phyloP scores from a whole-genome alignment of 2,113 vertebrate genomes.

The Aspiorhynchus laticeps region DNA sequence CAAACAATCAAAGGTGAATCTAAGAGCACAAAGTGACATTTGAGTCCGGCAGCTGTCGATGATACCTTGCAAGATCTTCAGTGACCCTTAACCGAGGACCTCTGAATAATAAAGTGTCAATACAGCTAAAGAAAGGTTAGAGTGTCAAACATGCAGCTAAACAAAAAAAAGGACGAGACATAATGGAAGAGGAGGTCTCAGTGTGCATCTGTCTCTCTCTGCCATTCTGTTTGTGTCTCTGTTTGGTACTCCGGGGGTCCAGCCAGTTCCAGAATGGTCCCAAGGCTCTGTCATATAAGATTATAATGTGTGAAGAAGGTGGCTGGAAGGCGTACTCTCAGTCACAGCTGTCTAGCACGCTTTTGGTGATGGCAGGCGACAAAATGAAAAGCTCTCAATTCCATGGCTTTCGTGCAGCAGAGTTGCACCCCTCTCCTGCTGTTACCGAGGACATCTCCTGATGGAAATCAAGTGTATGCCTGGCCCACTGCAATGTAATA shows the following conservation, averaged over 20 bases:
- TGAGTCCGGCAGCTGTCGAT: constrained; percentile 6
- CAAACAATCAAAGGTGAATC: constrained; percentile 4
- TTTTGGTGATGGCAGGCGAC: constrained; percentile 24
- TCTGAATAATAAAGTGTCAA: constrained; percentile 13
- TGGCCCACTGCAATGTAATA: constrained; percentile 28
- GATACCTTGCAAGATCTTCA: constrained; percentile 10
- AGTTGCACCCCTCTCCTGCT: background rate
- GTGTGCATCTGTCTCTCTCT: background rate
- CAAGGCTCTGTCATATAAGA: constrained; percentile 46
- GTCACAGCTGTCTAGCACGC: constrained; percentile 37
- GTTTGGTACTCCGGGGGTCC: background rate
- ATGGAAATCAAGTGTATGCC: constrained; percentile 12
- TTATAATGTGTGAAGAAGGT: constrained; percentile 41
- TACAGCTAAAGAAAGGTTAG: constrained; percentile 29
- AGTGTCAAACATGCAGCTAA: background rate
- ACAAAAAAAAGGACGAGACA: background rate
- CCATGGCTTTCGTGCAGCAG: background rate
- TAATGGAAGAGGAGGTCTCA: constrained; percentile 4
- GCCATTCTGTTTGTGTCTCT: constrained; percentile 3
- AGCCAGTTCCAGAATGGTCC: constrained; percentile 27
- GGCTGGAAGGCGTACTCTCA: constrained; percentile 27
- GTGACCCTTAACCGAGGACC: constrained; percentile 18
- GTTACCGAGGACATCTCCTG: constrained; percentile 7
- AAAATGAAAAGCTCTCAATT: constrained; percentile 40
- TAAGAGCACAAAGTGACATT: constrained; percentile 18